phyloP scores from a whole-genome alignment of 2,888 invertebrate species.

The Sarcophaga caerulescens region DNA sequence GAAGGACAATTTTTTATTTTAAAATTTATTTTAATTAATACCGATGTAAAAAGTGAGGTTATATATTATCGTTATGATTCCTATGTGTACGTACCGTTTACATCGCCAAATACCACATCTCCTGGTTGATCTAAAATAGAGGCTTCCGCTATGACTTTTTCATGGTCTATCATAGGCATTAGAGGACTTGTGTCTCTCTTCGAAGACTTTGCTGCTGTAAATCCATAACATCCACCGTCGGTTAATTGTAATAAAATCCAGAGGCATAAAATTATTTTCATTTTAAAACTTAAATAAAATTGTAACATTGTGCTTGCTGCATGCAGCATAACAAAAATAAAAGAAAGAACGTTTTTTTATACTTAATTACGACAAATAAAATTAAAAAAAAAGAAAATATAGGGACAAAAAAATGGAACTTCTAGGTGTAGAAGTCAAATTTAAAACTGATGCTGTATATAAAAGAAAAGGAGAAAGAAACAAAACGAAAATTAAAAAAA shows the following conservation, averaged over 20 bases:
- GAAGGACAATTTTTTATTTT: too few relatives aligned
- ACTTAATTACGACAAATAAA: not conserved
- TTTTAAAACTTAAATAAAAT: slow-evolving; percentile 1
- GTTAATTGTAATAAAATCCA: slow-evolving; percentile 53
- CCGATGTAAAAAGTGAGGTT: too few relatives aligned
- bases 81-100: slow-evolving; percentile 35
- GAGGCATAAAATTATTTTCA: slow-evolving; percentile 8
- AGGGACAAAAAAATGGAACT: not conserved
- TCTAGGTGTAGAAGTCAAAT: not conserved
- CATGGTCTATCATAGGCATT: not conserved
- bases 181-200: slow-evolving; percentile 12
- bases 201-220: slow-evolving; percentile 24
- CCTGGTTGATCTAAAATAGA: slow-evolving; percentile 40
- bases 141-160: slow-evolving; percentile 17
- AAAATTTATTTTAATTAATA: too few relatives aligned
- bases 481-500: not conserved
- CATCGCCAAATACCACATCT: slow-evolving; percentile 29
- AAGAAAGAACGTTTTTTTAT: too few relatives aligned
- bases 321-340: not conserved
- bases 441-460: not conserved
- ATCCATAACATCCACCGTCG: slow-evolving; percentile 15
- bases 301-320: slow-evolving; percentile 24
- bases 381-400: not conserved
- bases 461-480: too few relatives aligned
- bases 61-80: too few relatives aligned